These are phyloP conservation scores for Ornithoptera priamus DNA, from an alignment of 2,888 invertebrate species.

Conservation along the genomic window DNA sequence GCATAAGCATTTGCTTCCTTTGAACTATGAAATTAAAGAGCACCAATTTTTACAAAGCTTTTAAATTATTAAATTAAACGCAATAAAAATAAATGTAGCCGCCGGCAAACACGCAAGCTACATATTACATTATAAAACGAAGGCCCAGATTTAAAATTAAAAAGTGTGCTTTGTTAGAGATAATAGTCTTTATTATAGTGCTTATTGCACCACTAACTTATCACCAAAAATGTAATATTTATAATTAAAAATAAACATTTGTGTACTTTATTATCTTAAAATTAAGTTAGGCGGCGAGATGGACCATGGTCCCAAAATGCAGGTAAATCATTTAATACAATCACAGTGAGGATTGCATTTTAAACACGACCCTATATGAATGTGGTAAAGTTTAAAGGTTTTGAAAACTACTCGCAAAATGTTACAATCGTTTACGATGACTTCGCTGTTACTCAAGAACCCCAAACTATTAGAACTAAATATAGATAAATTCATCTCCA, in stretches of 20 bases:
- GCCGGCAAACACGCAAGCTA: neutral
- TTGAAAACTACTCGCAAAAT: no score
- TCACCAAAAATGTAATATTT: neutral
- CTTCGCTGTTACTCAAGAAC: no score
- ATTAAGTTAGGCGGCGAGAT: constrained; percentile 1
- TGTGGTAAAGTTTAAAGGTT: neutral
- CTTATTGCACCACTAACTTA: neutral
- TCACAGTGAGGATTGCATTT: neutral
- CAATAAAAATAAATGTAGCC: neutral
- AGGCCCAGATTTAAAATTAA: neutral
- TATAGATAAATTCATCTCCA: neutral
- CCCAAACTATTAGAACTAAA: no score
- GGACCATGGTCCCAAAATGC: neutral
- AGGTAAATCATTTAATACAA: neutral
- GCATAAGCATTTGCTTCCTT: neutral
- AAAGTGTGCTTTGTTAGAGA: neutral
- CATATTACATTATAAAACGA: neutral
- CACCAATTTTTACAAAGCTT: neutral
- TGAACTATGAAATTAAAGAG: neutral
- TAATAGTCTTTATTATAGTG: neutral
- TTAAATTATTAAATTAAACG: neutral
- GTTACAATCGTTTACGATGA: no score
- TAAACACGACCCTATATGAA: neutral
- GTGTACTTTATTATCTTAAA: constrained; percentile 1
- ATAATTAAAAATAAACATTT: neutral